Conservation (phyloP, 2,113 vertebrate species). For the Deroptyus accipitrinus region DNA sequence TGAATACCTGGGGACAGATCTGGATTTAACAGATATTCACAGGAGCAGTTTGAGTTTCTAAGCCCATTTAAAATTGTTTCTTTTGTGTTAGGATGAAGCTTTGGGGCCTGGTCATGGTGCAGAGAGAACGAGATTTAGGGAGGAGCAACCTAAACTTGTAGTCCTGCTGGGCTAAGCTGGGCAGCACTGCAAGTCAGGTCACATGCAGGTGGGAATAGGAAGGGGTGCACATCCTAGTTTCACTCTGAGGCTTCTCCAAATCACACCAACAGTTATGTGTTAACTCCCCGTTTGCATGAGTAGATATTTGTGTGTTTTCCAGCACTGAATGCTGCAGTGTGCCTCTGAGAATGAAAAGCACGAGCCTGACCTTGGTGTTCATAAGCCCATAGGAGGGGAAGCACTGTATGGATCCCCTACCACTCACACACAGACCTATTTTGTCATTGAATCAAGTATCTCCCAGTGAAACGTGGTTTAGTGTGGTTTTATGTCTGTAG, state of each 20-base stretch:
- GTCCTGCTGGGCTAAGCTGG: neutral
- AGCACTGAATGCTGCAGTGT: fast-evolving
- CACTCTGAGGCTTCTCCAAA: neutral
- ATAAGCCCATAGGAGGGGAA: neutral
- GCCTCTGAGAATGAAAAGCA: neutral
- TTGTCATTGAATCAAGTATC: neutral
- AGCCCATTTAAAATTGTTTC: neutral
- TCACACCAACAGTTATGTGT: neutral
- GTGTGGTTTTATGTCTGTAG: neutral
- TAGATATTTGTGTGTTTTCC: neutral
- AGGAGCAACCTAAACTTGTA: neutral
- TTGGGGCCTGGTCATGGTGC: neutral
- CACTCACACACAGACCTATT: fast-evolving
- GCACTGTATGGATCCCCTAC: fast-evolving
- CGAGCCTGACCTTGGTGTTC: neutral
- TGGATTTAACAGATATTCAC: neutral
- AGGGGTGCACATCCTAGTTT: neutral
- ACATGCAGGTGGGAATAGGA: fast-evolving
- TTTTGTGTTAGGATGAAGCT: neutral
- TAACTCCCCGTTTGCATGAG: neutral
- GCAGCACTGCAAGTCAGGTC: neutral
- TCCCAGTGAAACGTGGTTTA: neutral
- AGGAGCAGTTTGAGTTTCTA: neutral
- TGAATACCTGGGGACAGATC: neutral
- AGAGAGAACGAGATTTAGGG: fast-evolving